Base-by-base conservation (phyloP, 2,113 vertebrate genomes). In the Antigone vipio region DNA sequence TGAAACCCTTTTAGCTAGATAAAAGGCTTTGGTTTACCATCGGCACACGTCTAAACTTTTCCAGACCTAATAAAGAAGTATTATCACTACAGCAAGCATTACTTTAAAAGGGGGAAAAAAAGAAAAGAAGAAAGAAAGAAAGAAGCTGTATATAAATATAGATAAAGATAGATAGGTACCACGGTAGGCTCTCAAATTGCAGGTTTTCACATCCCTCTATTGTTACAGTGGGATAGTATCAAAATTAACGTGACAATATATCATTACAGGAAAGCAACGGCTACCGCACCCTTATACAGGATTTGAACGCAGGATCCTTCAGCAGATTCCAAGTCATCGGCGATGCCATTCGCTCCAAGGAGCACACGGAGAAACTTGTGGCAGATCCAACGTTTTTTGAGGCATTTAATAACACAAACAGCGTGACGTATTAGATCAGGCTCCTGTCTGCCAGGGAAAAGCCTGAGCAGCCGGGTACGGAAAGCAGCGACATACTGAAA, bases 1-100 rank as follows among this genome's bases (percentile, higher is more conserved):
- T 77, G 72, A 93, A 93, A 92, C 21, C 62, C 59, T 96, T 95
- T 87, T 63, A 92, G 76, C 38, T 74, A 55, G 73, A 68, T 45
- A 87, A 95, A 92, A 92, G 56, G 87, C 79, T 93, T 77, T 71
- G 66, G 52, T 80, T 93, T 66, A 74, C 52, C 68, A 21, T 9
- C 1, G 5, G 69, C 73, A 68, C 29, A 5, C 5, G 24, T 52
- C 81, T 88, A 26, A 95, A 95, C 81, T 91, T 94, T 62, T n/a
- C 72, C 73, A 74, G 89, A 47, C 42, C 80, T 82, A 62, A 90
- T 72, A 93, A 84, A 95, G 92, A 44, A 92, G 52, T 50, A 44
- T 90, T 85, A 76, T 40, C 19, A 2, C 59, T 60, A 32, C 35
- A 53, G 72, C 49, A 89, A 83, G 64, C 45, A 24, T 88, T 26